Evolutionary conservation across 2,797 vertebrate genomes (phyloP).

Genomic region (Lateolabrax maculatus): DNA sequence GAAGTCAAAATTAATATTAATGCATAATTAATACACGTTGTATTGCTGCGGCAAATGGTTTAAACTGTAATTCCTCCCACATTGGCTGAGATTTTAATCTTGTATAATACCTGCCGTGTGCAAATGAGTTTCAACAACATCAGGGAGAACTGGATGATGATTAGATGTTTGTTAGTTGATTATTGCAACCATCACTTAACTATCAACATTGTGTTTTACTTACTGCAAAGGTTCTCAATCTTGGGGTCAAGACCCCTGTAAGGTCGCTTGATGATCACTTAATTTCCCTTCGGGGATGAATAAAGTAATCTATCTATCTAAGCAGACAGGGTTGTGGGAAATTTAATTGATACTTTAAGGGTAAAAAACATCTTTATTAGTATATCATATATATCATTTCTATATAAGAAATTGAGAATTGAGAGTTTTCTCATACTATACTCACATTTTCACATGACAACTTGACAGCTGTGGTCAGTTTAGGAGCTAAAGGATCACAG

Average conservation of each 20-base stretch:
- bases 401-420: not conserved
- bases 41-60: not conserved
- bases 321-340: not conserved
- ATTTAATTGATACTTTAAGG: not conserved
- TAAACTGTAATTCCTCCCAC: not conserved
- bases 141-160: no score
- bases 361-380: not conserved
- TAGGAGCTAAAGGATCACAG: not conserved
- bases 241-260: not conserved
- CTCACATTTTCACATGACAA: not conserved
- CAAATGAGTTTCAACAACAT: conserved; percentile 13
- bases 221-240: not conserved
- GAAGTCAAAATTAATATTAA: not conserved
- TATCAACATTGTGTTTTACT: not conserved
- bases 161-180: no score
- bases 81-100: not conserved
- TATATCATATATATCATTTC: not conserved
- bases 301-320: no score
- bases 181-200: not conserved
- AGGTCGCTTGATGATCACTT: not conserved
- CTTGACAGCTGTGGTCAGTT: not conserved
- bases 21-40: not conserved
- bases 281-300: no score
- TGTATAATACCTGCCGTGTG: not conserved
- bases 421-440: no score